Evolutionary conservation across 92 coral and sea anemone species (phyloP).

Genomic region (Metridium senile): DNA sequence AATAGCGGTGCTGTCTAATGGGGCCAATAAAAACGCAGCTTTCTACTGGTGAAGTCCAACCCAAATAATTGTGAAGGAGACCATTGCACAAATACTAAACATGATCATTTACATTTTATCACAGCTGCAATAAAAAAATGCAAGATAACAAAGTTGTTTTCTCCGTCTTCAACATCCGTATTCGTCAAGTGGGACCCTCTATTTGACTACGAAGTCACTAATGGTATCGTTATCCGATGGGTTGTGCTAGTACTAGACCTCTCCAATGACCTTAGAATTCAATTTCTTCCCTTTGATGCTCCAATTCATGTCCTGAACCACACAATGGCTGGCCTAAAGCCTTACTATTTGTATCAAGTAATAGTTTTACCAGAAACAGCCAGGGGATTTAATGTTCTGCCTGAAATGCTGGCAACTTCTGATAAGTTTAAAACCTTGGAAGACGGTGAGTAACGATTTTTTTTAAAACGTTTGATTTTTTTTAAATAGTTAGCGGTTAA

Average conservation of each 20-base stretch:
- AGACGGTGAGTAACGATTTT: background rate
- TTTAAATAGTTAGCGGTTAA: too few relatives aligned
- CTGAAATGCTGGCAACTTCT: background rate
- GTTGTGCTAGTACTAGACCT: background rate
- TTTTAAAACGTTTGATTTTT: background rate
- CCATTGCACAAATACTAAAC: too few relatives aligned
- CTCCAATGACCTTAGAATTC: too few relatives aligned
- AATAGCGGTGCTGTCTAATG: too few relatives aligned
- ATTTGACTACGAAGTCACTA: background rate
- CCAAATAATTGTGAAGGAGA: too few relatives aligned
- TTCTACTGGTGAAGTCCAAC: too few relatives aligned
- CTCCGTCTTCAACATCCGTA: background rate
- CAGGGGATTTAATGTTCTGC: background rate
- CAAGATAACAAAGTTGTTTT: background rate
- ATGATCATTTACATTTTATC: too few relatives aligned
- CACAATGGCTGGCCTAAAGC: background rate
- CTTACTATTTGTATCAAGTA: background rate
- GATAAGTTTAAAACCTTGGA: background rate
- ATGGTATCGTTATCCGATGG: background rate
- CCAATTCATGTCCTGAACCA: background rate
- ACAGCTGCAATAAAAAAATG: background rate
- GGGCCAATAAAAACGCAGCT: too few relatives aligned
- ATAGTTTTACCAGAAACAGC: background rate
- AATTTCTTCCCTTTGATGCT: background rate
- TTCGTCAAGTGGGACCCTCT: background rate